These are phyloP conservation scores for Pterobdella sp. DNA, from an alignment of 2,888 invertebrate genomes.

Conservation along the genomic window DNA sequence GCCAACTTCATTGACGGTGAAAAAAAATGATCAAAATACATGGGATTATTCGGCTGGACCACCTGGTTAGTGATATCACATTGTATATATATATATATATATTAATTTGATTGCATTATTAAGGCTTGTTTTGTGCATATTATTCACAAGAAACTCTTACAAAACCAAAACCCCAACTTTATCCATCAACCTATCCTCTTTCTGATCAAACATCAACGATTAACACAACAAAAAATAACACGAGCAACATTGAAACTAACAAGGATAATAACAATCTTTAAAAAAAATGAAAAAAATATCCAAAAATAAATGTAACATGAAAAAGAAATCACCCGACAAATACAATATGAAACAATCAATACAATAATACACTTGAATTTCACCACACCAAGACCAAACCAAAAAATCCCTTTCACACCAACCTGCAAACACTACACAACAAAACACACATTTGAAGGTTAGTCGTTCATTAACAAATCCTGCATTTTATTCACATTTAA, in stretches of 20 bases:
- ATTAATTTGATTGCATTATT: too few species aligned
- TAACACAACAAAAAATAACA: neutral
- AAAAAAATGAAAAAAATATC: neutral
- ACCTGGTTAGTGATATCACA: slow-evolving; percentile 17
- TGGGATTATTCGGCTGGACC: slow-evolving; percentile 77
- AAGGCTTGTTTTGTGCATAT: too few species aligned
- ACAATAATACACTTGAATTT: neutral
- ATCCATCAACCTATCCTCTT: too few species aligned
- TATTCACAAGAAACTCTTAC: too few species aligned
- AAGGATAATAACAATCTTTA: neutral
- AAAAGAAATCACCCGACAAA: neutral
- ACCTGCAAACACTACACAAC: neutral
- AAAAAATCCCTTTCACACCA: neutral
- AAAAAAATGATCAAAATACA: slow-evolving; percentile 90
- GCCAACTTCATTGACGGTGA: slow-evolving; percentile 92
- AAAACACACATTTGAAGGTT: neutral
- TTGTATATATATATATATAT: too few species aligned
- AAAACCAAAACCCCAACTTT: too few species aligned
- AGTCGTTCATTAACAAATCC: too few species aligned
- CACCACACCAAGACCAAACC: neutral
- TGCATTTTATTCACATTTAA: too few species aligned
- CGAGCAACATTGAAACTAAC: slow-evolving; percentile 8
- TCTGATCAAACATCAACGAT: neutral
- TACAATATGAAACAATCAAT: neutral
- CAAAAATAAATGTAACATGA: neutral